Conservation (phyloP, 1,140 invertebrate genomes). For the Andrena cerasifolii region DNA sequence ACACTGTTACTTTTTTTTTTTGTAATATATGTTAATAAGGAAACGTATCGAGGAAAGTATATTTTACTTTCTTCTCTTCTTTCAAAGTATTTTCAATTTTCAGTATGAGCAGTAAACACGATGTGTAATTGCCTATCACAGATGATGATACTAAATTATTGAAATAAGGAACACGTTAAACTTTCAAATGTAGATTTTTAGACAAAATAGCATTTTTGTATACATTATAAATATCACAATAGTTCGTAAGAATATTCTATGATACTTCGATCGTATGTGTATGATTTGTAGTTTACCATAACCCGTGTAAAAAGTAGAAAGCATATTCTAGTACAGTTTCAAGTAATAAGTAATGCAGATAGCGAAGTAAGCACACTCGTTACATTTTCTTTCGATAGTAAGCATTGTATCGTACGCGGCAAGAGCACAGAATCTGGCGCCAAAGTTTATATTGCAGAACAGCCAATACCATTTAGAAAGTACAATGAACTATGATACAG, state of each 20-base stretch:
- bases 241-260: slow-evolving; percentile 12
- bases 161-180: not conserved
- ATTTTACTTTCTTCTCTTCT: not conserved
- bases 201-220: slow-evolving; percentile 16
- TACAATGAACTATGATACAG: slow-evolving; percentile 44
- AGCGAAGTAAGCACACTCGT: not conserved
- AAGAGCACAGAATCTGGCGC: slow-evolving; percentile 37
- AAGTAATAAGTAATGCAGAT: not conserved
- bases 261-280: slow-evolving; percentile 23
- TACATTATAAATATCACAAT: slow-evolving; percentile 24
- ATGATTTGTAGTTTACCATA: slow-evolving; percentile 40
- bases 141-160: slow-evolving; percentile 13
- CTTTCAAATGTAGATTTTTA: slow-evolving; percentile 9
- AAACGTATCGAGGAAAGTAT: not conserved
- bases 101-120: not conserved
- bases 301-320: slow-evolving; percentile 9
- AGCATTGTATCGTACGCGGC: slow-evolving; percentile 11
- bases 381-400: slow-evolving; percentile 21
- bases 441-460: slow-evolving; percentile 48
- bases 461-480: slow-evolving; percentile 42
- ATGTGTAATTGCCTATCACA: no score
- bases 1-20: slow-evolving; percentile 15
- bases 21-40: not conserved
- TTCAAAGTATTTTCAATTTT: not conserved
- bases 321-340: slow-evolving; percentile 21